These are phyloP conservation scores for Hemiprocne comata DNA, from an alignment of 2,113 vertebrate species.

Conservation along the genomic window DNA sequence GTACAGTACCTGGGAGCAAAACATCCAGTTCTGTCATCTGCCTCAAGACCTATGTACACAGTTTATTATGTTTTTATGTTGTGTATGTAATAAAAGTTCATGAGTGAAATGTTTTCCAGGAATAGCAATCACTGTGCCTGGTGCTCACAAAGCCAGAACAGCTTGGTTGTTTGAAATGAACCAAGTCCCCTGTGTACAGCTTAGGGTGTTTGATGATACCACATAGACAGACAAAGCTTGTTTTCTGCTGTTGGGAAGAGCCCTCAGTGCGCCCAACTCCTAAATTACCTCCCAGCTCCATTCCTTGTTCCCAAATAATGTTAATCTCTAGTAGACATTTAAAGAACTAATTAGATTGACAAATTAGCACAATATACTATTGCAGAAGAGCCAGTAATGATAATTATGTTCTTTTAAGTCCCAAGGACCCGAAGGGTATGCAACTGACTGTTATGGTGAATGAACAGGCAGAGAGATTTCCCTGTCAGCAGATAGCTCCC, in stretches of 20 bases:
- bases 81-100: not conserved
- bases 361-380: not conserved
- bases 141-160: not conserved
- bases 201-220: not conserved
- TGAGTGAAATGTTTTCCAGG: not conserved
- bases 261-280: not conserved
- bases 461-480: not conserved
- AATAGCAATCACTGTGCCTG: not conserved
- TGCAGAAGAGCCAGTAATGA: slow-evolving; percentile 2
- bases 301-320: not conserved
- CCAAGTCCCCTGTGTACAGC: not conserved
- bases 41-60: not conserved
- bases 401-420: not conserved
- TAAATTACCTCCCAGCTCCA: not conserved
- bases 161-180: not conserved
- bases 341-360: slow-evolving; percentile 4
- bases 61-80: not conserved
- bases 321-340: not conserved
- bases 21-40: not conserved
- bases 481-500: not conserved
- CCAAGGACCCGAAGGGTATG: not conserved
- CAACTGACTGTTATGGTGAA: not conserved
- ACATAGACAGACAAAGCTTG: not conserved
- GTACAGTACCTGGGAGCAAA: not conserved
- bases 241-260: not conserved